A percentile compares a stretch with the other conserved stretches of the same genome.
phyloP scores from a whole-genome alignment of 2,797 vertebrate species.

The Rhinella marina region DNA sequence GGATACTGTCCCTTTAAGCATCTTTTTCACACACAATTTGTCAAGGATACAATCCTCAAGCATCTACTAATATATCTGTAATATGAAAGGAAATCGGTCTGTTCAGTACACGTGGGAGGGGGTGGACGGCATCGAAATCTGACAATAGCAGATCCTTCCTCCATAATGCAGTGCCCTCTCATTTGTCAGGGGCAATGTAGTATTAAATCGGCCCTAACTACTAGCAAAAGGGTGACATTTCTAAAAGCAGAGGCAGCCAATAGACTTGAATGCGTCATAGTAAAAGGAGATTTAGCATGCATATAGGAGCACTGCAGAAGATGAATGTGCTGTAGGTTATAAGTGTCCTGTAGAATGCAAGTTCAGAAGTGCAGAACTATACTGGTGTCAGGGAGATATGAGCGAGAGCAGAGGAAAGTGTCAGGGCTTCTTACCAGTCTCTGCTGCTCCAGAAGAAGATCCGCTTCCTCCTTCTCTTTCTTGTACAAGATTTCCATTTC shows the following conservation, averaged over 20 bases:
- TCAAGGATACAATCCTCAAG: not conserved
- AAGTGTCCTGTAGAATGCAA: constrained; percentile 19
- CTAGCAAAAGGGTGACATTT: not conserved
- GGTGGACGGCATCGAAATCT: not conserved
- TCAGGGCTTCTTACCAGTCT: constrained; percentile 86
- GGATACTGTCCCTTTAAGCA: constrained; percentile 24
- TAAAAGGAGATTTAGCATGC: not conserved
- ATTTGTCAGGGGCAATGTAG: too few relatives aligned
- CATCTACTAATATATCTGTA: not conserved
- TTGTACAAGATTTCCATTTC: constrained; percentile 99
- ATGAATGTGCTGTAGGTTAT: constrained; percentile 11
- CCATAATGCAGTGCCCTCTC: not conserved
- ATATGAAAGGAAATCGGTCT: not conserved
- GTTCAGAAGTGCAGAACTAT: constrained; percentile 8
- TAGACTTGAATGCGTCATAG: not conserved
- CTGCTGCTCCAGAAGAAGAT: constrained; percentile 97
- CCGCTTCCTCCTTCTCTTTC: constrained; percentile 98
- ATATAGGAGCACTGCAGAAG: not conserved
- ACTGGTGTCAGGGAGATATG: constrained; percentile 9
- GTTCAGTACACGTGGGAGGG: too few relatives aligned
- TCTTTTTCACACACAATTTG: not conserved
- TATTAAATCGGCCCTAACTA: not conserved
- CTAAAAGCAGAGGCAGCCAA: not conserved
- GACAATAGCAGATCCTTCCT: not conserved
- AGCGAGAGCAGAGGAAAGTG: constrained; percentile 5